Base-by-base conservation (phyloP, 2,113 vertebrate genomes). In the Menidia beryllina region DNA sequence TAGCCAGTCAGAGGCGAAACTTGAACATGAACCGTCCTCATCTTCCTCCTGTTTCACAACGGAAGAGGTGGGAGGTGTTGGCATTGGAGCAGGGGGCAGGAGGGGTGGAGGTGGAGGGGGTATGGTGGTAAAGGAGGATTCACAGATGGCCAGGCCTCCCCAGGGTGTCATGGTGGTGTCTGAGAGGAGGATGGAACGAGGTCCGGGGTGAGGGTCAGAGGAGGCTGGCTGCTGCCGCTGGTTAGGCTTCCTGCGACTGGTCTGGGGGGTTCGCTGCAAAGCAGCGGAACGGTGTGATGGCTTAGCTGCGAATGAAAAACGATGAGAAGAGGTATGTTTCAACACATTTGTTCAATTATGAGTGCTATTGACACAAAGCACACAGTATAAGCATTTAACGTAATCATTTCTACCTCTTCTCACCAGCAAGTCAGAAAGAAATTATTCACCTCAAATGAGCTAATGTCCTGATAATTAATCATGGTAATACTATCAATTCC, bases 121-220 rank as follows among this genome's bases (percentile, higher is more conserved):
- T 17, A 93, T 85, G 43, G 75, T 62, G 7, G 83, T 61, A 23
- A 94, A 93, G 36, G 91, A 94, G 39, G 91, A 91, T 13, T 94
- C 92, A 0, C 89, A 91, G n/a, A 91, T 87, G 20, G 81, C 88
- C n/a, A 79, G 72, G 13, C 88, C 82, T 50, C 82, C 90, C 95
- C 95, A 94, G 3, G 95, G 93, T 0, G 92, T 72, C 75, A 95
- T 84, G 64, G 84, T 83, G 55, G 70, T 81, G 27, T 88, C 84
- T 1, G 83, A 75, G 54, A 62, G 61, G 34, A 75, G 53, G 62
- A 76, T 69, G 50, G 81, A 64, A 10, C 84, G 59, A 15, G 75
- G 72, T 3, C 55, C 75, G 1, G 74, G 70, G 50, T 60, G 63
- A 50, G 77, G 67, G 8, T 69, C 65, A 53, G 77, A 59, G 57